Conservation (phyloP, 2,888 invertebrate genomes). For the Bimastos eiseni region DNA sequence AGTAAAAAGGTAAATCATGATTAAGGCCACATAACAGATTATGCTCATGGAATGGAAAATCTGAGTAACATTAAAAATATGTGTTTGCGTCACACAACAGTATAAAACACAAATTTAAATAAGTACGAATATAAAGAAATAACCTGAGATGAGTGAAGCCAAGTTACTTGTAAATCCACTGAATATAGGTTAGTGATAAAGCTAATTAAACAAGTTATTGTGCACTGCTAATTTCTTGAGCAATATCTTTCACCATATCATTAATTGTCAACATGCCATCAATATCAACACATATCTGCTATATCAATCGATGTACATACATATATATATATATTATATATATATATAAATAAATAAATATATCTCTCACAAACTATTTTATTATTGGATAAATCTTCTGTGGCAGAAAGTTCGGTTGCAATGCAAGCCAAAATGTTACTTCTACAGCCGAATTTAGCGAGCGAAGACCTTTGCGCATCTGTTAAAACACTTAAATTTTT, state of each 20-base stretch:
- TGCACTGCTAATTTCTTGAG: background rate
- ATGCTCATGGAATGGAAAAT: background rate
- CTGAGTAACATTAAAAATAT: background rate
- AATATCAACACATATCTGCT: constrained; percentile 4
- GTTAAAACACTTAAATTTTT: too few relatives aligned
- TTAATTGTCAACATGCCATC: background rate
- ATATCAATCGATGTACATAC: background rate
- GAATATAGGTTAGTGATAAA: background rate
- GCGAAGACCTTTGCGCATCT: too few relatives aligned
- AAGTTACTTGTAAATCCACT: background rate
- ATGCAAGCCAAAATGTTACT: too few relatives aligned
- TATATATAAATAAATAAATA: too few relatives aligned
- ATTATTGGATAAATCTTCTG: too few relatives aligned
- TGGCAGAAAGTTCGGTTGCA: too few relatives aligned
- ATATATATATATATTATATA: background rate
- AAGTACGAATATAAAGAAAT: background rate
- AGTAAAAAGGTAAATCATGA: background rate
- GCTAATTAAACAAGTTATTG: background rate
- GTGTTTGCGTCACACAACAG: background rate
- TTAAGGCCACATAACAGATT: background rate
- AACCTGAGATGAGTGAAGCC: constrained; percentile 6
- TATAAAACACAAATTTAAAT: constrained; percentile 13
- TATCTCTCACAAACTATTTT: too few relatives aligned
- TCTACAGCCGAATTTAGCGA: too few relatives aligned
- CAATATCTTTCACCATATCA: background rate